Conservation (phyloP, 2,888 invertebrate species). For the Hoplodrina ambigua region DNA sequence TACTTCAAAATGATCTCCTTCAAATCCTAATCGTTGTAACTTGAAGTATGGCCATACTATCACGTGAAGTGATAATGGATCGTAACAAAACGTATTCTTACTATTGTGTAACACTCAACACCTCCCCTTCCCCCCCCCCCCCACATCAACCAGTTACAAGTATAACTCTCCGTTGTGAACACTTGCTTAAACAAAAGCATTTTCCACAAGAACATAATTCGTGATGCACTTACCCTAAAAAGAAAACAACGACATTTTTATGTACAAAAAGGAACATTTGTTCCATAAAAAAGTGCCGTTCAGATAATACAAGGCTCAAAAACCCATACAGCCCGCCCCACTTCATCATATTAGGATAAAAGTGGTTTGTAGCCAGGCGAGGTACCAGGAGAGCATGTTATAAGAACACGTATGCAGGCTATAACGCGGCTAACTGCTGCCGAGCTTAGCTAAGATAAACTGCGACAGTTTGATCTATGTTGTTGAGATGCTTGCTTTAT, state of each 20-base stretch:
- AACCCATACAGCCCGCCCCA: constrained; percentile 33
- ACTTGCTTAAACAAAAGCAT: neutral
- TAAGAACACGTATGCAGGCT: constrained; percentile 26
- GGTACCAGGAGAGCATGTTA: constrained; percentile 47
- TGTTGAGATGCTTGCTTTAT: constrained; percentile 7
- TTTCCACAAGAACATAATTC: constrained; percentile 17
- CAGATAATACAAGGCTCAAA: constrained; percentile 48
- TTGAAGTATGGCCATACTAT: too few species aligned
- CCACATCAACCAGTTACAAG: neutral
- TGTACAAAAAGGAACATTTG: constrained; percentile 22
- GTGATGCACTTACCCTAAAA: constrained; percentile 28
- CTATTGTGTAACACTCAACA: too few species aligned
- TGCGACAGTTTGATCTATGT: constrained; percentile 51
- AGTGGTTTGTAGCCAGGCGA: constrained; percentile 27
- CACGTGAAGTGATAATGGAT: too few species aligned
- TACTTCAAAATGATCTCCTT: too few species aligned
- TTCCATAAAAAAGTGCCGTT: constrained; percentile 23
- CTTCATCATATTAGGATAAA: constrained; percentile 48
- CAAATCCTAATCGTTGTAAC: too few species aligned
- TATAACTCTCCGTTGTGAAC: neutral
- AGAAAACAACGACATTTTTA: constrained; percentile 41
- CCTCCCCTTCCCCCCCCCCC: too few species aligned
- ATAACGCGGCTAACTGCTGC: constrained; percentile 28
- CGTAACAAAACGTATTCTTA: too few species aligned
- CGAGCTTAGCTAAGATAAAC: constrained; percentile 48